Conservation (phyloP, 2,113 vertebrate species). For the Clarias gariepinus region DNA sequence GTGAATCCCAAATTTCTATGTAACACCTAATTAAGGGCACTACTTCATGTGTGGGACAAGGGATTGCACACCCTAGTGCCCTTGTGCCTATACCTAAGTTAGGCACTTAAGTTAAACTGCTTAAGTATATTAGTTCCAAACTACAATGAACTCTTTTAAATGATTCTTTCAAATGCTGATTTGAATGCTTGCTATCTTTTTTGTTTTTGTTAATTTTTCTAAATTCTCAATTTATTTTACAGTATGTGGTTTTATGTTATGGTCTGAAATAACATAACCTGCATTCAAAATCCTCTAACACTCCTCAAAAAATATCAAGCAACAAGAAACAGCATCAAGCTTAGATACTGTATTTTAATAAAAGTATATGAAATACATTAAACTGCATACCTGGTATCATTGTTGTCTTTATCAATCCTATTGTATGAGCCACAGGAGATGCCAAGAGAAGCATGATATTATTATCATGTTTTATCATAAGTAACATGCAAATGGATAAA, state of each 20-base stretch:
- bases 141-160: neutral
- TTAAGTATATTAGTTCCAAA: neutral
- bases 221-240: neutral
- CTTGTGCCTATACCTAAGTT: too few species aligned
- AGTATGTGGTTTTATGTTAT: neutral
- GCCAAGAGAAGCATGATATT: neutral
- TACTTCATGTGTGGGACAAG: too few species aligned
- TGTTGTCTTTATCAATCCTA: neutral
- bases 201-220: neutral
- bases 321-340: neutral
- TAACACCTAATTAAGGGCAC: too few species aligned
- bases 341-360: neutral
- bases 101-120: too few species aligned
- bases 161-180: neutral
- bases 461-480: neutral
- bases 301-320: neutral
- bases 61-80: too few species aligned
- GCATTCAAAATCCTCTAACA: neutral
- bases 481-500: neutral
- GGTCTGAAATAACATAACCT: neutral
- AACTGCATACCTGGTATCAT: conserved; percentile 27
- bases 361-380: neutral
- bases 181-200: neutral
- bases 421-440: too few species aligned
- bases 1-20: too few species aligned